Conservation (phyloP, 2,113 vertebrate species). For the Myxocyprinus asiaticus region DNA sequence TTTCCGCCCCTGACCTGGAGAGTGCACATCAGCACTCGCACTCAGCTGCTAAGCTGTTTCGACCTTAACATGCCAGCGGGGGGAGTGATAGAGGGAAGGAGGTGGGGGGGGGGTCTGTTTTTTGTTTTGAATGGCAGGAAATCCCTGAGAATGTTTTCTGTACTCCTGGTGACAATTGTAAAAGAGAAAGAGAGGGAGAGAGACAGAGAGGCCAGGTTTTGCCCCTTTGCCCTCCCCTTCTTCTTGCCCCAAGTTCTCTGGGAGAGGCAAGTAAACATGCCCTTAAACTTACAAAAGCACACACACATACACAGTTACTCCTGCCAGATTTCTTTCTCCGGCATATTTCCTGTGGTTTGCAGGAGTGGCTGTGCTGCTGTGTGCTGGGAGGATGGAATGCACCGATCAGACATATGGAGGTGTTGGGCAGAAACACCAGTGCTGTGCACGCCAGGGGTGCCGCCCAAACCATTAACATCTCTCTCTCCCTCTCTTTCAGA, state of each 20-base stretch:
- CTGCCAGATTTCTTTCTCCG: constrained; percentile 34
- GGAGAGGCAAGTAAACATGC: constrained; percentile 66
- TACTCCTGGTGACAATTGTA: constrained; percentile 60
- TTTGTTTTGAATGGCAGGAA: constrained; percentile 75
- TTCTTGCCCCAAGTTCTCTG: constrained; percentile 68
- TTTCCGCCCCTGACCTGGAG: constrained; percentile 30
- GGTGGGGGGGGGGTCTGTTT: constrained; percentile 44
- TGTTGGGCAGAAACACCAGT: constrained; percentile 31
- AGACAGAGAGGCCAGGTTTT: constrained; percentile 15
- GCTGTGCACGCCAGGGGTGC: constrained; percentile 28
- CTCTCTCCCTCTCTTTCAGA: constrained; percentile 14
- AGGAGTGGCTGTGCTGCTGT: constrained; percentile 19
- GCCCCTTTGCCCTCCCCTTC: constrained; percentile 33
- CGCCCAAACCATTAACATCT: constrained; percentile 27
- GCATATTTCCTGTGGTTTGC: constrained; percentile 17
- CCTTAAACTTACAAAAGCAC: constrained; percentile 57
- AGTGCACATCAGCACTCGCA: constrained; percentile 36
- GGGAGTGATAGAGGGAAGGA: background rate
- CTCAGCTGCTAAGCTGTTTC: constrained; percentile 17
- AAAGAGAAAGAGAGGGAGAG: background rate
- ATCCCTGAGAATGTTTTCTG: constrained; percentile 76
- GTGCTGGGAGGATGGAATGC: constrained; percentile 36
- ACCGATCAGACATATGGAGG: constrained; percentile 24
- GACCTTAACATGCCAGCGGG: constrained; percentile 27
- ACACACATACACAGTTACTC: constrained; percentile 57